Percentiles rank a stretch among this genome's conserved stretches.
These are phyloP conservation scores for Agrotis segetum DNA, from an alignment of 2,888 invertebrate genomes.

Conservation along the genomic window DNA sequence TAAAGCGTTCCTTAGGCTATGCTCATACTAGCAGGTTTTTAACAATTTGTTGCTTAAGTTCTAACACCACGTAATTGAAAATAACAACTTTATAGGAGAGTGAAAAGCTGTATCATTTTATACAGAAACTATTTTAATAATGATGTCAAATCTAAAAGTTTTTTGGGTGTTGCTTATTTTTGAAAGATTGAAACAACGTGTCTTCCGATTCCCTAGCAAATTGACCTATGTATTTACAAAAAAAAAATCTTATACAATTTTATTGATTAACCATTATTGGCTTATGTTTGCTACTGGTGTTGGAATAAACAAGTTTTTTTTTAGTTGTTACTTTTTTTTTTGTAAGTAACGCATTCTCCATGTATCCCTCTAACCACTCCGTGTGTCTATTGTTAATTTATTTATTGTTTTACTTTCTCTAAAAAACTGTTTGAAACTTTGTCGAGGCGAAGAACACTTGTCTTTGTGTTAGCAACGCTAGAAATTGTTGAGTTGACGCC, in stretches of 20 bases:
- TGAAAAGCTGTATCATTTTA: no score
- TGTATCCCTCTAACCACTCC: neutral
- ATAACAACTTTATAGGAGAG: no score
- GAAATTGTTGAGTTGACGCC: neutral
- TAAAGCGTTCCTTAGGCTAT: conserved; percentile 41
- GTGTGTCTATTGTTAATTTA: neutral
- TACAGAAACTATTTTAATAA: no score
- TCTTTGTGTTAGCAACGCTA: neutral
- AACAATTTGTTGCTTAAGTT: neutral
- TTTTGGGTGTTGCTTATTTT: no score
- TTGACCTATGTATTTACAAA: no score
- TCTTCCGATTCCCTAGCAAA: no score
- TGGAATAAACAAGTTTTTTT: neutral
- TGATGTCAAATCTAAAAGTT: no score
- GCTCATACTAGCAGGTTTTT: neutral
- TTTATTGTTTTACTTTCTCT: neutral
- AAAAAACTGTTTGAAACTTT: neutral
- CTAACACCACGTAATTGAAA: no score
- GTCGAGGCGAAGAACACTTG: no score
- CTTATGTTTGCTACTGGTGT: no score
- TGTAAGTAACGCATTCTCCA: neutral
- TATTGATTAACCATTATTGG: neutral
- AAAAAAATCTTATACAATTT: no score
- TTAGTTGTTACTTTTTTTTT: neutral
- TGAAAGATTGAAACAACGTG: no score